These are phyloP conservation scores for Bostrychus sinensis DNA, from an alignment of 2,113 vertebrate species.

Conservation along the genomic window DNA sequence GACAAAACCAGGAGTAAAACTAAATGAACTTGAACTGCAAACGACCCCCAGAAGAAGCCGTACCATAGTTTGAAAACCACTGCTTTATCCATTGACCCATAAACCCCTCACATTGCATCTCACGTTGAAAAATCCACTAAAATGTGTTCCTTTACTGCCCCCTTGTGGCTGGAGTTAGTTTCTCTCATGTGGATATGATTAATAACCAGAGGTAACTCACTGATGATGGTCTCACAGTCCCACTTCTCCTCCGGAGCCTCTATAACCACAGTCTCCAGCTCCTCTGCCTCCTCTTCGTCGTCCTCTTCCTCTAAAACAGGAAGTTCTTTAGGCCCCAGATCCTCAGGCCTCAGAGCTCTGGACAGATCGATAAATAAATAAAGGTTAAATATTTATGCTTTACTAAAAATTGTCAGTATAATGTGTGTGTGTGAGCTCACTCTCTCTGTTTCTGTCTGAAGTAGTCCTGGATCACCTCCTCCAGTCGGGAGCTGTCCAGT, in stretches of 20 bases:
- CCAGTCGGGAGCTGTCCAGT: constrained; percentile 84
- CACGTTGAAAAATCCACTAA: no score
- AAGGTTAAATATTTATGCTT: not conserved
- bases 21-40: no score
- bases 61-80: no score
- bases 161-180: no score
- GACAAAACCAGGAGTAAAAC: no score
- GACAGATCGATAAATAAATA: not conserved
- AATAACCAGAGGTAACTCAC: constrained; percentile 78
- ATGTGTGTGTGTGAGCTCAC: constrained; percentile 69
- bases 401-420: not conserved
- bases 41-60: no score
- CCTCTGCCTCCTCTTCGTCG: constrained; percentile 81
- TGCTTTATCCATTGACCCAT: no score
- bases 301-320: constrained; percentile 76
- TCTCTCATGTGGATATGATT: no score
- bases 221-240: constrained; percentile 97
- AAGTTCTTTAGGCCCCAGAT: constrained; percentile 81
- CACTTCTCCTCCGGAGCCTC: constrained; percentile 86
- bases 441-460: constrained; percentile 88
- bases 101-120: no score
- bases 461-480: constrained; percentile 91
- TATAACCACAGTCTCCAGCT: constrained; percentile 82
- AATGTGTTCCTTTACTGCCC: no score
- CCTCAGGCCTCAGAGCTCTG: constrained; percentile 79